phyloP scores from a whole-genome alignment of 1,140 invertebrate species.

The Drosophila asahinai region DNA sequence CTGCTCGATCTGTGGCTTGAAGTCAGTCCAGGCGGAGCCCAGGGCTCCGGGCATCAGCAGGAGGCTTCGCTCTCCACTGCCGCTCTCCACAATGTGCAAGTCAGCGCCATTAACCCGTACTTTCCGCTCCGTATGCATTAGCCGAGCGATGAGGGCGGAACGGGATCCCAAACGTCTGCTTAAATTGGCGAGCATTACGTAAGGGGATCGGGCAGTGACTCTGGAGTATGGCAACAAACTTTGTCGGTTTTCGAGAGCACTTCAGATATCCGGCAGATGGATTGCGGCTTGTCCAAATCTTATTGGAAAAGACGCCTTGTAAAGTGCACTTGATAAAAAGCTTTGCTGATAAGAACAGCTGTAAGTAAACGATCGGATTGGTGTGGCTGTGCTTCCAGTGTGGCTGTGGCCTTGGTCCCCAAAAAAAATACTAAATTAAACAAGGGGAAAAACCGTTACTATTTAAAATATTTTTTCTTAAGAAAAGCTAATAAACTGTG shows the following conservation, averaged over 20 bases:
- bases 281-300: slow-evolving; percentile 26
- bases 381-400: slow-evolving; percentile 2
- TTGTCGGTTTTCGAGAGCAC: slow-evolving; percentile 45
- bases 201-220: slow-evolving; percentile 33
- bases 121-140: slow-evolving; percentile 85
- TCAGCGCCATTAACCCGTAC: slow-evolving; percentile 87
- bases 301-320: slow-evolving; percentile 24
- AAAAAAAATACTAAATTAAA: background rate
- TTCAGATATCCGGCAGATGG: slow-evolving; percentile 29
- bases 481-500: too few relatives aligned
- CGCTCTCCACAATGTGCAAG: slow-evolving; percentile 91
- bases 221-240: slow-evolving; percentile 38
- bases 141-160: slow-evolving; percentile 26
- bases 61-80: slow-evolving; percentile 89
- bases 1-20: slow-evolving; percentile 91
- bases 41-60: slow-evolving; percentile 92
- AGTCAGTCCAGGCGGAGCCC: slow-evolving; percentile 92
- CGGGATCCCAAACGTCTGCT: slow-evolving; percentile 12
- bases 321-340: slow-evolving; percentile 34
- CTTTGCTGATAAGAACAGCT: slow-evolving; percentile 45
- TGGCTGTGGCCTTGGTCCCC: background rate
- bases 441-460: background rate
- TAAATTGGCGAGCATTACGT: slow-evolving; percentile 60
- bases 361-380: slow-evolving; percentile 25
- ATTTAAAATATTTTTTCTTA: background rate